Base-by-base conservation (phyloP, 53 echinoderm and acorn worm genomes). In the Arbacia lixula region DNA sequence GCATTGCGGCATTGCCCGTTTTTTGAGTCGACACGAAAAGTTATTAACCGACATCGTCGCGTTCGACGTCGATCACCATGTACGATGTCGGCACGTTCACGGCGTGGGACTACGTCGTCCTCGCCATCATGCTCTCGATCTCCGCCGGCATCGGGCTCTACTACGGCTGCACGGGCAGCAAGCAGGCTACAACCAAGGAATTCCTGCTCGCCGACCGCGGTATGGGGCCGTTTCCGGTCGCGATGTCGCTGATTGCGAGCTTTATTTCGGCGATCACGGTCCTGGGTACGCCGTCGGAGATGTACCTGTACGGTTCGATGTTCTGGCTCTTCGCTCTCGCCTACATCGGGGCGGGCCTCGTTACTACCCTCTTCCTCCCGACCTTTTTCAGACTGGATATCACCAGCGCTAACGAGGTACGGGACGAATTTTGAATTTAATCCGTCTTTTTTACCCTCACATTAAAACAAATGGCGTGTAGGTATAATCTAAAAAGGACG, bases 241-340 rank as follows among this genome's bases (percentile, higher is more conserved):
- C 91, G 14, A 84, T 96, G 62, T 93, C 93, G 19, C 46, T 96
- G 60, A 85, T 93, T 11, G 96, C 91, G 2, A 96, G 96, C 51
- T 96, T 93, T 73, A 96, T 96, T 27, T 96, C 96, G 0, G 96
- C 96, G 0, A 91, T 96, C 38, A 96, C 96, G 0, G 89, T 96
- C 6, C 86, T 96, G 2, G 93, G 93, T 27, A 96, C 97, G 2
- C 97, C 97, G 12, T 89, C 93, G 3, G 97, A 96, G 55, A 78
- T 75, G 60, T 96, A 96, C 75, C 51, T 88, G 43, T 62, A 92
- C 66, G 97, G 97, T 10, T 79, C 43, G 11, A 91, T 89, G 93
- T 96, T 76, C 60, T 90, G 87, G 86, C 30, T 94, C 24, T 91
- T 88, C 63, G 83, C 68, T 0, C 43, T 96, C 6, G 85, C 83